phyloP scores from a whole-genome alignment of 2,888 invertebrate genomes.

The Aricia artaxerxes region DNA sequence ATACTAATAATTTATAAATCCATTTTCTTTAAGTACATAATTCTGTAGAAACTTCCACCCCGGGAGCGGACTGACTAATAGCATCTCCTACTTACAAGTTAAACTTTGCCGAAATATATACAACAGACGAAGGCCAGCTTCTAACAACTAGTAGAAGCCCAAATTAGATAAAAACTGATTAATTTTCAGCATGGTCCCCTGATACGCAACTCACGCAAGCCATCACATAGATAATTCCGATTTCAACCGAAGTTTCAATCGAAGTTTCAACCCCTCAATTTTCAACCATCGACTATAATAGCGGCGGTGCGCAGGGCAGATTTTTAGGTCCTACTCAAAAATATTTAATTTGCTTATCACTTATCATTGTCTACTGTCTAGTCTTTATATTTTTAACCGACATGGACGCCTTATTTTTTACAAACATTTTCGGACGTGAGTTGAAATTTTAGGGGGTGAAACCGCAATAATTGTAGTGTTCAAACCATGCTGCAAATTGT shows the following conservation, averaged over 20 bases:
- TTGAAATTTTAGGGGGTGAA: not conserved
- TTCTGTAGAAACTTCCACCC: not conserved
- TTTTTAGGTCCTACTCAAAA: too few species aligned
- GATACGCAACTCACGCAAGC: too few species aligned
- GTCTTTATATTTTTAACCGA: not conserved
- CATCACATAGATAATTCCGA: not conserved
- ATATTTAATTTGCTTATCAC: too few species aligned
- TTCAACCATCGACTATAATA: not conserved
- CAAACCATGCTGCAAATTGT: not conserved
- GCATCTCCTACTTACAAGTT: not conserved
- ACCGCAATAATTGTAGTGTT: not conserved
- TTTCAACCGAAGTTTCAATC: not conserved
- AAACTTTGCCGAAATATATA: conserved; percentile 21
- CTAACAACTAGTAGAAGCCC: not conserved
- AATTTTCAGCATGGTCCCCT: not conserved
- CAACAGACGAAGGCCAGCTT: conserved; percentile 28
- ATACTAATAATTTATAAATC: conserved; percentile 20
- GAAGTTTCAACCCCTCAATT: not conserved
- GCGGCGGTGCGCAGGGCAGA: not conserved
- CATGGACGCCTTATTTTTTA: not conserved
- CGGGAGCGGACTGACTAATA: not conserved
- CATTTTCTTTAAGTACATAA: conserved; percentile 21
- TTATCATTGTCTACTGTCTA: too few species aligned
- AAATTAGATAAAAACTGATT: not conserved
- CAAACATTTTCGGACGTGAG: not conserved